Evolutionary conservation across 2,888 invertebrate species (phyloP), one percentile per base, ranked within the genome.

Genomic region (Sphaeridia pumilis): DNA sequence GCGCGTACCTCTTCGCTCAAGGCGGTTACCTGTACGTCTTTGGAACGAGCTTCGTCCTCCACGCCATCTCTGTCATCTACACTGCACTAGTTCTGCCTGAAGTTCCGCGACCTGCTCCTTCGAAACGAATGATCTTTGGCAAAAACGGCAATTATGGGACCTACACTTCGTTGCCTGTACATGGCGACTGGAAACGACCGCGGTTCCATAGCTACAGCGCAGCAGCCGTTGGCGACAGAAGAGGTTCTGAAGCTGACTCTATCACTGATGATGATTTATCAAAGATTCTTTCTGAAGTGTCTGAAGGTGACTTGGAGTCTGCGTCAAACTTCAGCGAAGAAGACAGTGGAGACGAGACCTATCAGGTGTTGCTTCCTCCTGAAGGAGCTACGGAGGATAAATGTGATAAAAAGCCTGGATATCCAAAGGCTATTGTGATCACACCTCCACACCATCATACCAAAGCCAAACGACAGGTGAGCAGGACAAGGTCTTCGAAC

Each of bases 1-100:
- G 65, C 34, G 63, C 63, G 12, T 60, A 56, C 54, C 51, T 65
- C 5, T 65, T 49, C 38, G 49, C 58, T 45, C 24, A 49, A n/a
- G 65, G 65, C 2, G 65, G 65, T 4, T 65, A 65, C 35, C 46
- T 65, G 0, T 60, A 55, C 24, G 65, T 65, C 2, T 65, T 65
- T 53, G 57, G 52, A 4, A 57, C 65, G 14, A 57, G 58, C 44
- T 58, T 51, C 4, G 49, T 51, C 1, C 59, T 58, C 46, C 65
- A 65, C 46, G 36, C 60, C 2, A 51, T 61, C 7, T 59, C 60
- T 1, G 55, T 65, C 2, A 42, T 65, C 0, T 65, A 65, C 51
- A 63, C 61, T 1, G 45, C 54, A 2, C 50, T 65, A n/a, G 45
- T 65, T 3, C 48, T 63, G 1, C 61, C 61, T 3, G 65, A 65